Base-by-base conservation (phyloP, 2,797 vertebrate species). In the Trachurus trachurus region DNA sequence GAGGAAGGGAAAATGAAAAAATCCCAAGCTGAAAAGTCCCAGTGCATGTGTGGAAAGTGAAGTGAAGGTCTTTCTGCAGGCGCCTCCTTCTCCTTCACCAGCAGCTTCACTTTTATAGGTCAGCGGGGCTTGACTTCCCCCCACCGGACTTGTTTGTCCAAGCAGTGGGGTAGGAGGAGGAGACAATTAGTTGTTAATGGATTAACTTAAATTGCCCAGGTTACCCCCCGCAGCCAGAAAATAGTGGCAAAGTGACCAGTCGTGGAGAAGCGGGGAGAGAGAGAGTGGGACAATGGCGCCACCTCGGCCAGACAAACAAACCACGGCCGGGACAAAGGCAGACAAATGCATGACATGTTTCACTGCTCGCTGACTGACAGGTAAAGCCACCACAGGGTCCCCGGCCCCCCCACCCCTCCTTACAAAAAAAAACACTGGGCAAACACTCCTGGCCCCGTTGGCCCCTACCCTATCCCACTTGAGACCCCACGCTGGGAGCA, bases 171-270 rank as follows among this genome's bases (percentile, higher is more conserved):
- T 91, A 26, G 26, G 26, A 89, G 26, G 26, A 89, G 95, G 94
- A 92, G 94, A 94, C 95, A 95, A 95, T 95, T 94, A 94, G 95
- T 95, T 82, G 93, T 95, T 95, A 94, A 94, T 93, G 91, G 94
- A 95, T 96, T 95, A 95, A 88, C 91, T 92, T 92, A 92, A 95
- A 93, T 93, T 88, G 93, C 88, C 77, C 34, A 70, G 85, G 81
- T 87, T 75, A 83, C 94, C 94, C 90, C 95, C 90, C 60, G 52
- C 87, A 66, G 90, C 72, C 73, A 91, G 86, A 91, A 89, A 88
- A 92, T 76, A 86, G 83, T 88, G 70, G 85, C 85, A 74, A 93
- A 91, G 85, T 91, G 88, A 87, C 93, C 90, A 95, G 87, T 87
- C 80, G 42, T 34, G 66, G 71, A 85, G 84, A 71, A 85, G 84